Conservation (phyloP, 2,797 vertebrate genomes). For the Spinus olivaceus region DNA sequence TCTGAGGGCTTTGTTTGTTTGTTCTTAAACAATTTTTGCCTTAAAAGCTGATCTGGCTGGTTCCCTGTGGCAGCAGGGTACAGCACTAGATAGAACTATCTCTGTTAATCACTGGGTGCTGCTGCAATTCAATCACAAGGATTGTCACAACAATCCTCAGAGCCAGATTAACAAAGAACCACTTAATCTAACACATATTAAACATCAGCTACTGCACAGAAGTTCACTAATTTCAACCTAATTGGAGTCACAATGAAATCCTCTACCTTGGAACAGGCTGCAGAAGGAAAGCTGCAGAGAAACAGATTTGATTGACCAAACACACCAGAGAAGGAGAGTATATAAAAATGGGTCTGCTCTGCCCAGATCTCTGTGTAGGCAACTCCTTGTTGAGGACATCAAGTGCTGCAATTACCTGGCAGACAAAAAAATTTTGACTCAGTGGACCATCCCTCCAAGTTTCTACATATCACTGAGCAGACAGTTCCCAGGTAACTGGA, state of each 20-base stretch:
- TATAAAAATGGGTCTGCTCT: background rate
- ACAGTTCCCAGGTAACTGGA: background rate
- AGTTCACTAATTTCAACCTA: background rate
- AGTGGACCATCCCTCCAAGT: background rate
- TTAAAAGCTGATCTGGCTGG: background rate
- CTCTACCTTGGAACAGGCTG: background rate
- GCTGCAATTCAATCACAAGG: background rate
- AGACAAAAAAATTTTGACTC: background rate
- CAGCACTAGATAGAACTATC: background rate
- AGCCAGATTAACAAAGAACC: conserved; percentile 21
- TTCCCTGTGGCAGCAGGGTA: background rate
- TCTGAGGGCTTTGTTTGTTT: background rate
- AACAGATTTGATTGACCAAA: background rate
- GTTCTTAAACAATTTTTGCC: background rate
- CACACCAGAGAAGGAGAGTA: background rate
- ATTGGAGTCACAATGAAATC: conserved; percentile 2
- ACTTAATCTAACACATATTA: background rate
- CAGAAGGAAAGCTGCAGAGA: background rate
- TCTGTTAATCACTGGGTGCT: background rate
- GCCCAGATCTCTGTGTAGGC: background rate
- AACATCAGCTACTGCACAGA: background rate
- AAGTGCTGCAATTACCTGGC: background rate
- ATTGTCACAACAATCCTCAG: background rate
- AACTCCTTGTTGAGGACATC: background rate
- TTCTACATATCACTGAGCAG: background rate